Evolutionary conservation across 2,888 invertebrate genomes (phyloP).

Genomic region (Amiota communis): DNA sequence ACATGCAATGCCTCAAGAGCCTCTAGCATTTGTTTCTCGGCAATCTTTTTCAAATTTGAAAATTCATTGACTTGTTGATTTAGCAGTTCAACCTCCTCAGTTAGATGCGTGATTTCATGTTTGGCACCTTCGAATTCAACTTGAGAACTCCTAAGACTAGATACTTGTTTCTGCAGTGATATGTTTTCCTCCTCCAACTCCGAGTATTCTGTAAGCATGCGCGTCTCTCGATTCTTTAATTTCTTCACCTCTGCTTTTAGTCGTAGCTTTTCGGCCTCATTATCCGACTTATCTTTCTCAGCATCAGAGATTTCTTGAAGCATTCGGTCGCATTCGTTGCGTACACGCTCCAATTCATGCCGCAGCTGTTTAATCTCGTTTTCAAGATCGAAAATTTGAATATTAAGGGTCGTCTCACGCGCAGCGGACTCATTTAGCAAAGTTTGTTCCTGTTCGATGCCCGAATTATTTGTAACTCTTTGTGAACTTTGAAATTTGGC

Average conservation of each 20-base stretch:
- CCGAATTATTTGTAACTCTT: conserved; percentile 94
- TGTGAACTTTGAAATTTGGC: conserved; percentile 96
- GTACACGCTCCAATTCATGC: conserved; percentile 90
- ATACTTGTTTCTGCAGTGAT: conserved; percentile 96
- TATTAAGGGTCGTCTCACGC: conserved; percentile 92
- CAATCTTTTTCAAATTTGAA: conserved; percentile 90
- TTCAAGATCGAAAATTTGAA: conserved; percentile 92
- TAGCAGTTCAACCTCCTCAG: conserved; percentile 90
- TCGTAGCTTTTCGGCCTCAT: conserved; percentile 86
- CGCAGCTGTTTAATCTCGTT: conserved; percentile 90
- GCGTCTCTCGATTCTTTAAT: conserved; percentile 91
- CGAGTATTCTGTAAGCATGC: conserved; percentile 92
- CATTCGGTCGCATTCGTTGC: conserved; percentile 91
- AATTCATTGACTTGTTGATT: conserved; percentile 93
- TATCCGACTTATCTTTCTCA: conserved; percentile 86
- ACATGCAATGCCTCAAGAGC: conserved; percentile 91
- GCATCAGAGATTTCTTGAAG: conserved; percentile 88
- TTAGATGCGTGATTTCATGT: conserved; percentile 92
- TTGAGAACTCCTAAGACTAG: conserved; percentile 92
- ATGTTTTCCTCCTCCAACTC: conserved; percentile 99
- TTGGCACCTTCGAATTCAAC: conserved; percentile 98
- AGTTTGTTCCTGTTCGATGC: conserved; percentile 97
- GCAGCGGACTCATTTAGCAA: conserved; percentile 94
- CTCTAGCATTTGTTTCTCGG: conserved; percentile 97
- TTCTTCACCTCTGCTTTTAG: conserved; percentile 92